These are phyloP conservation scores for Stegodyphus dumicola DNA, from an alignment of 1,140 invertebrate genomes.

Conservation along the genomic window DNA sequence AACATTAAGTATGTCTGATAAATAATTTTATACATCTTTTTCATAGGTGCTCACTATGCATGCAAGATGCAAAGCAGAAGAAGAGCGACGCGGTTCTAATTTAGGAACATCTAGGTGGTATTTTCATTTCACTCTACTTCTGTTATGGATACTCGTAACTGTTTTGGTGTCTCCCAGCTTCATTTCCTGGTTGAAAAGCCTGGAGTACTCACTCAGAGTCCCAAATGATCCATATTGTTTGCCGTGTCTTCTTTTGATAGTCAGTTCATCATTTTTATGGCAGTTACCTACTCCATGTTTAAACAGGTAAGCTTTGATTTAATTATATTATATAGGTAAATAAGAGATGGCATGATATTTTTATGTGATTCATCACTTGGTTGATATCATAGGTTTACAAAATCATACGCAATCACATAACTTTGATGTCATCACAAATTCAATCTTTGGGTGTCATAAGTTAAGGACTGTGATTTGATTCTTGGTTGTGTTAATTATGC, in stretches of 20 bases:
- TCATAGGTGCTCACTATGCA: background rate
- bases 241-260: conserved; percentile 7
- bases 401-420: too few species aligned
- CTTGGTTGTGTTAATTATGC: too few species aligned
- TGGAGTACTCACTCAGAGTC: background rate
- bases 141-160: background rate
- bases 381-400: too few species aligned
- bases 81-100: conserved; percentile 26
- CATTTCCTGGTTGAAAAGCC: conserved; percentile 32
- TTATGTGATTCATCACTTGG: background rate
- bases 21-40: background rate
- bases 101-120: conserved; percentile 29
- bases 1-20: too few species aligned
- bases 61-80: conserved; percentile 28
- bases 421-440: too few species aligned
- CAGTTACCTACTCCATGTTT: conserved; percentile 24
- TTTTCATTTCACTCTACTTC: conserved; percentile 17
- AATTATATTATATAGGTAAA: too few species aligned
- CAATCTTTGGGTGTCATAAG: too few species aligned
- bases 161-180: conserved; percentile 18
- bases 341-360: background rate
- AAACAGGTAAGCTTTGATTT: conserved; percentile 20
- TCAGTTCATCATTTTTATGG: conserved; percentile 24
- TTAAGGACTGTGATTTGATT: too few species aligned
- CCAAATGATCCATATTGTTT: conserved; percentile 34